Conservation (phyloP, 2,888 invertebrate genomes). For the Limnephilus rhombicus region DNA sequence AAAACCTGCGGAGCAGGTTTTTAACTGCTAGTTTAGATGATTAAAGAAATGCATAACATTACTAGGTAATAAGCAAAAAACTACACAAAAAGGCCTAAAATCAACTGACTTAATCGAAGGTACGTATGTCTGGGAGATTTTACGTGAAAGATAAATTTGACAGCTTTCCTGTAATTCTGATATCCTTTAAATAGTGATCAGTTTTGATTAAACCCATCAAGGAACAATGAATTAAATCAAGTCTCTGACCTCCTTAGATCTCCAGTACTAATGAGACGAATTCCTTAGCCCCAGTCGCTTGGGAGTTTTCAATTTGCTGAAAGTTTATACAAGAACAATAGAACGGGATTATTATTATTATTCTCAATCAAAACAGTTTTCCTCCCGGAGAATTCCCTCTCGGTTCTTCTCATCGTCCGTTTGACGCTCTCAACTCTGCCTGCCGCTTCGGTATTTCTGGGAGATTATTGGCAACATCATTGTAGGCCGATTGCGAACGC, state of each 20-base stretch:
- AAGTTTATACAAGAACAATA: conserved; percentile 59
- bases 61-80: no score
- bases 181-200: not conserved
- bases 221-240: not conserved
- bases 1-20: no score
- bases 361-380: conserved; percentile 64
- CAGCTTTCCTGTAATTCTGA: not conserved
- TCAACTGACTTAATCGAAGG: no score
- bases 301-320: conserved; percentile 52
- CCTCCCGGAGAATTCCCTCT: conserved; percentile 28
- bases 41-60: no score
- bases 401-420: not conserved
- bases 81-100: no score
- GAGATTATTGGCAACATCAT: conserved; percentile 40
- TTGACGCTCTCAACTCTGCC: not conserved
- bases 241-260: not conserved
- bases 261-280: not conserved
- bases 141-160: no score
- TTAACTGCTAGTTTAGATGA: no score
- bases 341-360: conserved; percentile 59
- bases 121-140: no score
- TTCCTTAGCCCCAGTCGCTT: conserved; percentile 41
- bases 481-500: not conserved
- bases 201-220: not conserved
- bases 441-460: conserved; percentile 26